Base-by-base conservation (phyloP, 2,113 vertebrate species). In the Propithecus coquereli region DNA sequence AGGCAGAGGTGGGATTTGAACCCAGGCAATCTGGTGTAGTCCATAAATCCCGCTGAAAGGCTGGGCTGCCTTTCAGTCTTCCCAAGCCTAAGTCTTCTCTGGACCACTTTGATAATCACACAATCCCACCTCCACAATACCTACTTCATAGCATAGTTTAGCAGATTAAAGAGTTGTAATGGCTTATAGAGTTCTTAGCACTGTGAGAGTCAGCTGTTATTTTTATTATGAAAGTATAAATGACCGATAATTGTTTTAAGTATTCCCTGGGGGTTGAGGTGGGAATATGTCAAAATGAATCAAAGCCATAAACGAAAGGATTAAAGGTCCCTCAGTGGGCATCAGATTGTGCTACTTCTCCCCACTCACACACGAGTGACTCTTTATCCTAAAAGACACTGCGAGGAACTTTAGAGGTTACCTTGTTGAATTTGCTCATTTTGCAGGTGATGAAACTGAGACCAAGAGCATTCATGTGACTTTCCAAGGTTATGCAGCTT, bases 191-290 rank as follows among this genome's bases (percentile, higher is more conserved):
- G 9, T 43, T 81, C 61, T 66, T n/a, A 54, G 47, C 30, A 54
- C 43, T 68, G 37, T 52, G 59, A 76, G 90, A 82, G 40, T 54
- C n/a, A 71, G 81, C 30, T 61, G 18, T 63, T 70, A 57, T 70
- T 90, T 93, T 87, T 80, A 61, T 87, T 61, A n/a, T 80, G 25
- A 87, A 90, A 82, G 8, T 74, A 11, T 68, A 88, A 96, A 23
- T 80, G 11, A 90, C 20, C 43, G n/a, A 63, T 90, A 57, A 90
- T 76, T 80, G 59, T 14, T 14, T 37, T 80, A 47, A n/a, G 25
- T 59, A 9, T 61, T 82, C 52, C 65, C 84, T 34, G 4, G 12
- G 27, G 27, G 5, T 9, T 23, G 52, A 4, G 11, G 27, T 34
- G 5, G 25, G 40, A 68, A 61, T 66, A 59, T 79, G 22, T 77